Base-by-base conservation (phyloP, 1,140 invertebrate species). In the Drosophila neocordata region DNA sequence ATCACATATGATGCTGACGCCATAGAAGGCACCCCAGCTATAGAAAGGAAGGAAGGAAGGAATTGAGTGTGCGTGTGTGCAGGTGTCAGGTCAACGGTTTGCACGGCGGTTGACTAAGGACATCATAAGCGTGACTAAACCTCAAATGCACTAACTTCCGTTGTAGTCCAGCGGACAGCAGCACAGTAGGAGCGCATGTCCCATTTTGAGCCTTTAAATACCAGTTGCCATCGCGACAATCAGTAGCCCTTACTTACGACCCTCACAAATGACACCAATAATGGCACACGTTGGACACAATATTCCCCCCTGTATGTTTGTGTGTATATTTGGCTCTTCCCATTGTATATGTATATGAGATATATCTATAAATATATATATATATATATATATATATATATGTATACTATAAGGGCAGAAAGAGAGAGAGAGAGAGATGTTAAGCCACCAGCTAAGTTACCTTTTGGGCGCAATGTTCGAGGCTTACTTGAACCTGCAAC, bases 181-280 rank as follows among this genome's bases (percentile, higher is more conserved):
- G 27, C 13, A 9, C 27, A 60, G 15, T 31, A 31, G 27, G 27
- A 31, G 27, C 22, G 2, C 2, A 31, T 31, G 27, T 31, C 27
- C 78, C 73, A 69, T 82, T 85, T 80, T 53, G 63, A 80, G 63
- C 73, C 64, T 71, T 80, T 73, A 67, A 79, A 73, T 79, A 64
- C 53, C 63, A 77, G 66, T 82, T 84, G 80, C 75, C 52, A 68
- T 73, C 57, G 80, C 80, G 65, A 68, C 79, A 83, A 83, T 76
- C 79, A 77, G 58, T 60, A 63, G 53, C 22, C 4, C 22, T 24
- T 24, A 24, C 22, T 24, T 24, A 24, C 5, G 20, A n/a, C 20
- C 55, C 27, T 7, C 27, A 48, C 41, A 20, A 48, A 20, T 48
- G 41, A 48, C 41, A 48, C 41, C 41, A 48, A 48, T 48, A 48